Evolutionary conservation across 2,888 invertebrate genomes (phyloP), one percentile per base, ranked within the genome.

Genomic region (Prosopocoilus inquinatus): DNA sequence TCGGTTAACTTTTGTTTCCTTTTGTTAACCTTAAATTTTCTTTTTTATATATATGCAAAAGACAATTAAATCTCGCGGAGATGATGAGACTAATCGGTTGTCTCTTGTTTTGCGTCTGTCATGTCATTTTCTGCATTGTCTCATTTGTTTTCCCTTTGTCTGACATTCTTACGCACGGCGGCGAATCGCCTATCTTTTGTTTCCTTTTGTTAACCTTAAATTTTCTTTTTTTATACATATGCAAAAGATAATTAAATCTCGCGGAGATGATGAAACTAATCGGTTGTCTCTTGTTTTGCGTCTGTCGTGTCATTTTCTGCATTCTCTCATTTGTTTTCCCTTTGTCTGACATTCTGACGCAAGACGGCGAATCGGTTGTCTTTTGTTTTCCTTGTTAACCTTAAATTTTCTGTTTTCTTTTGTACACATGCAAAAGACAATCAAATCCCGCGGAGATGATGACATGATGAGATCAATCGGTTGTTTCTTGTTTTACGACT

Each of bases 351-450:
- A n/a, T n/a, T n/a, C n/a, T n/a, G n/a, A n/a, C 20, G 5, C 3
- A 20, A 20, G 20, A 16, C 16, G 16, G 16, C 3, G 2, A 3
- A 2, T 16, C 16, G 2, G 3, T 16, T 3, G 16, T 7, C 13
- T 5, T 32, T 13, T 11, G 32, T 20, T 46, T 15, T 41, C n/a
- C 33, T 50, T 34, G 36, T 33, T 32, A 20, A n/a, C 15, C n/a
- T 13, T 34, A 38, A 50, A 34, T 28, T 36, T 35, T 43, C 34
- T 16, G 2, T 33, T 8, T 34, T 33, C 12, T 32, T 50, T n/a
- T n/a, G n/a, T n/a, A n/a, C 34, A 50, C 41, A 43, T 50, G 28
- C 45, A 44, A 50, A 50, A 44, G 50, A 34, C 35, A 43, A 50
- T 43, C 15, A 9, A 33, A 32, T 9, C 45, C n/a, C 32, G 28